These are phyloP conservation scores for Amphipoea lucens DNA, from an alignment of 2,888 invertebrate species.

Conservation along the genomic window DNA sequence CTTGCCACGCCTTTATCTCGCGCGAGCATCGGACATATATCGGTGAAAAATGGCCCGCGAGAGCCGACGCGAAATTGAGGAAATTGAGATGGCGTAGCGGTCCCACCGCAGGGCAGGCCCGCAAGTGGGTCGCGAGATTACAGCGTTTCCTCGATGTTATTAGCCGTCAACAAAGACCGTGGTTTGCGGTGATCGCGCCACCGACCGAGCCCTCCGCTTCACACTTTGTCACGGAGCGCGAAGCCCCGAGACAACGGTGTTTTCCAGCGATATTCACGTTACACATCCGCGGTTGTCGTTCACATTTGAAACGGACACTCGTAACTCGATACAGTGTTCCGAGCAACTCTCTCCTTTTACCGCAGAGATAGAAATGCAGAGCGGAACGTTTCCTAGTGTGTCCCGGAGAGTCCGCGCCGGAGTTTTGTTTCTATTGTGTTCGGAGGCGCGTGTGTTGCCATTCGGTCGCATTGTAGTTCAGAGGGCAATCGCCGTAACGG, in stretches of 20 bases:
- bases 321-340: slow-evolving; percentile 82
- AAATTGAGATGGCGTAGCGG: slow-evolving; percentile 79
- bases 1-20: slow-evolving; percentile 71
- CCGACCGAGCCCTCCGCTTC: slow-evolving; percentile 69
- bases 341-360: slow-evolving; percentile 86
- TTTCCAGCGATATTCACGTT: slow-evolving; percentile 79
- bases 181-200: slow-evolving; percentile 76
- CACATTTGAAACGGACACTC: slow-evolving; percentile 82
- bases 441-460: slow-evolving; percentile 69
- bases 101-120: slow-evolving; percentile 77
- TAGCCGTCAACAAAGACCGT: slow-evolving; percentile 78
- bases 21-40: slow-evolving; percentile 72
- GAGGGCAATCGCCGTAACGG: slow-evolving; percentile 83
- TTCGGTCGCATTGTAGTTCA: slow-evolving; percentile 82
- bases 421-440: slow-evolving; percentile 81
- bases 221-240: slow-evolving; percentile 66
- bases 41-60: slow-evolving; percentile 76
- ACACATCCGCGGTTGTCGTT: slow-evolving; percentile 85
- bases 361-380: slow-evolving; percentile 84
- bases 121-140: slow-evolving; percentile 81
- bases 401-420: slow-evolving; percentile 72
- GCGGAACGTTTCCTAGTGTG: slow-evolving; percentile 88
- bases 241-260: slow-evolving; percentile 67
- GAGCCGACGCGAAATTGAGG: slow-evolving; percentile 73
- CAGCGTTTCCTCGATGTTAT: slow-evolving; percentile 82